Percentiles rank a stretch among this genome's conserved stretches.
These are phyloP conservation scores for Arbacia lixula DNA, from an alignment of 53 echinoderm and acorn worm genomes.

Conservation along the genomic window DNA sequence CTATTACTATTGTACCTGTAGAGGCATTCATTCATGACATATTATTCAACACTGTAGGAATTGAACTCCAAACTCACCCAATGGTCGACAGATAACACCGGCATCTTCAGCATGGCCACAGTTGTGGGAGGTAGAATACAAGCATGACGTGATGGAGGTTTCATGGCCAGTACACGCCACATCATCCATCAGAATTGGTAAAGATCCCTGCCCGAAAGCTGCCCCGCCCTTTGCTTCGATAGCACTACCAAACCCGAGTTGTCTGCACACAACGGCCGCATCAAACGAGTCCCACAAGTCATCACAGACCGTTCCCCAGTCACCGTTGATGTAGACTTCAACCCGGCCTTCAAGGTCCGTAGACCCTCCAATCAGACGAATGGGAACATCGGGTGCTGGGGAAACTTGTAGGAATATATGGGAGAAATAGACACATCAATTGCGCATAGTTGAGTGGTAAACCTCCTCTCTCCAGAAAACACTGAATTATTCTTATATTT, in stretches of 20 bases:
- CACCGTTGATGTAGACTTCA: conserved; percentile 1
- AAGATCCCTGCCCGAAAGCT: not conserved
- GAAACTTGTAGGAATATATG: too few relatives aligned
- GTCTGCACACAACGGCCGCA: conserved; percentile 8
- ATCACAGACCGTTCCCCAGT: conserved; percentile 29
- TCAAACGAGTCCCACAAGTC: conserved; percentile 1
- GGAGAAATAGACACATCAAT: too few relatives aligned
- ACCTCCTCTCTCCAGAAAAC: too few relatives aligned
- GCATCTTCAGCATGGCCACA: conserved; percentile 25
- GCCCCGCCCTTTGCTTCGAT: not conserved
- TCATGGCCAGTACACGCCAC: conserved; percentile 1
- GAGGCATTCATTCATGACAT: not conserved
- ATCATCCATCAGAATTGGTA: conserved; percentile 4
- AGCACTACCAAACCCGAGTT: conserved; percentile 21
- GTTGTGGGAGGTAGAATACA: not conserved
- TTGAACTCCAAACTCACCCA: not conserved
- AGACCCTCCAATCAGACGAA: conserved; percentile 16
- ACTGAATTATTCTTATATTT: too few relatives aligned
- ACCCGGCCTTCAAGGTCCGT: conserved; percentile 11
- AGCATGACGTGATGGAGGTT: not conserved
- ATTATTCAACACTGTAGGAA: too few relatives aligned
- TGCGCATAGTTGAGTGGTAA: too few relatives aligned
- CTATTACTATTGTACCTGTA: not conserved
- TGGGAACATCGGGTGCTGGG: too few relatives aligned
- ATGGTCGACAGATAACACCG: not conserved